Evolutionary conservation across 2,888 invertebrate species (phyloP).

Genomic region (Sinopyrophorus schimmeli): DNA sequence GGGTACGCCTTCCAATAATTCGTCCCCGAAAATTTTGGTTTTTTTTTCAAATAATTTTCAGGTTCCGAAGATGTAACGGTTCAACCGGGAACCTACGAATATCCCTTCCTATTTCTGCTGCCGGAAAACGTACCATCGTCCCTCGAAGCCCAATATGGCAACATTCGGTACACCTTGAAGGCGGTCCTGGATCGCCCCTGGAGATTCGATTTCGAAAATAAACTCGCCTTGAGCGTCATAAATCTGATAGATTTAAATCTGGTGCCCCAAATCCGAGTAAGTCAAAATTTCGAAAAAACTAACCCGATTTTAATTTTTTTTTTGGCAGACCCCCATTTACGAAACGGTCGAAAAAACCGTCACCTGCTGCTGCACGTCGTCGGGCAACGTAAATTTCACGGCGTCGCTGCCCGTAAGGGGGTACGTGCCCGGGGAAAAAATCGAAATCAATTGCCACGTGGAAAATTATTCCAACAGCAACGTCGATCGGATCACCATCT

Average conservation of each 20-base stretch:
- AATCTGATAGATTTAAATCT: slow-evolving; percentile 41
- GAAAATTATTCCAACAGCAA: slow-evolving; percentile 66
- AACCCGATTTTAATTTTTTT: too few relatives aligned
- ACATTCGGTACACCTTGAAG: slow-evolving; percentile 40
- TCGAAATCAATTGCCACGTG: slow-evolving; percentile 70
- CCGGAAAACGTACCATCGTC: slow-evolving; percentile 42
- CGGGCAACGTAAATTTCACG: slow-evolving; percentile 12
- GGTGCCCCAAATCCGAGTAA: slow-evolving; percentile 18
- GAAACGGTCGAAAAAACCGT: slow-evolving; percentile 10
- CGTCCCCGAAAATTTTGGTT: too few relatives aligned
- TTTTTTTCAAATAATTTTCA: too few relatives aligned
- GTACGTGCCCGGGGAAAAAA: slow-evolving; percentile 74
- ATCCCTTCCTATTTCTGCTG: slow-evolving; percentile 42
- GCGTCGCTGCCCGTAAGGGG: slow-evolving; percentile 60
- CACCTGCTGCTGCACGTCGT: slow-evolving; percentile 1
- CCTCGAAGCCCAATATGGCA: slow-evolving; percentile 40
- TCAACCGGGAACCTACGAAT: slow-evolving; percentile 42
- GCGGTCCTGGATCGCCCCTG: slow-evolving; percentile 45
- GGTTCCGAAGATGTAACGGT: slow-evolving; percentile 37
- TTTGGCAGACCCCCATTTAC: neutral
- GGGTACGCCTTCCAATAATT: too few relatives aligned
- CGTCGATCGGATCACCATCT: neutral
- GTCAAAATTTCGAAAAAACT: too few relatives aligned
- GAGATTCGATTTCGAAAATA: slow-evolving; percentile 43
- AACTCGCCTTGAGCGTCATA: slow-evolving; percentile 39